phyloP scores from a whole-genome alignment of 2,888 invertebrate genomes.

The Parthenolecanium corni region DNA sequence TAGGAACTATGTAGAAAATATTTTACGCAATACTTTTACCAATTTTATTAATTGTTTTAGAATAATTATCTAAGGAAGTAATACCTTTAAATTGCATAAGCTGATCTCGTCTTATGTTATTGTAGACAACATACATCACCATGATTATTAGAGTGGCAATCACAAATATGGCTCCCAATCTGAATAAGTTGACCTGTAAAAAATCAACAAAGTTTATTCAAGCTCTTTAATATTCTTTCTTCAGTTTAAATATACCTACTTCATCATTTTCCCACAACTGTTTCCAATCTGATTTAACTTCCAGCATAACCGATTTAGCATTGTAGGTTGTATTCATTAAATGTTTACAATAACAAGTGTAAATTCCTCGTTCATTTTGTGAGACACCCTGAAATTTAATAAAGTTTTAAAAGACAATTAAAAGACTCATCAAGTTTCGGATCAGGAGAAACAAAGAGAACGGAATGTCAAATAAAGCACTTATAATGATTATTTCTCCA shows the following conservation, averaged over 20 bases:
- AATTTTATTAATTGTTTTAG: no score
- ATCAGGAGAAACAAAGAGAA: no score
- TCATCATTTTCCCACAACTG: constrained; percentile 38
- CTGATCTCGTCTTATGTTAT: constrained; percentile 26
- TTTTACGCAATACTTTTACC: no score
- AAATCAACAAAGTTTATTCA: background rate
- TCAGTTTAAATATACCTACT: constrained; percentile 36
- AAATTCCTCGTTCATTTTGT: constrained; percentile 50
- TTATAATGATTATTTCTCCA: no score
- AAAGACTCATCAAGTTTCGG: no score
- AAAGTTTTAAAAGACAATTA: no score
- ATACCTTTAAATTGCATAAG: constrained; percentile 31
- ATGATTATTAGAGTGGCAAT: constrained; percentile 32
- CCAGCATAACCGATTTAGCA: constrained; percentile 46
- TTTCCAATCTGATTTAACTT: constrained; percentile 45
- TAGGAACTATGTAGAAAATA: no score
- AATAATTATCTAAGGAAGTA: no score
- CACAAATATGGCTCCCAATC: constrained; percentile 32
- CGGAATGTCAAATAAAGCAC: no score
- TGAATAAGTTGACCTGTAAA: constrained; percentile 33
- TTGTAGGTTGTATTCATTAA: constrained; percentile 42
- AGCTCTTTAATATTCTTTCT: background rate
- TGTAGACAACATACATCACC: constrained; percentile 31
- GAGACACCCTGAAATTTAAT: constrained; percentile 49
- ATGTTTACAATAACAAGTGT: constrained; percentile 52